Conservation (phyloP, 2,113 vertebrate species). For the Eudyptes chrysolophus region DNA sequence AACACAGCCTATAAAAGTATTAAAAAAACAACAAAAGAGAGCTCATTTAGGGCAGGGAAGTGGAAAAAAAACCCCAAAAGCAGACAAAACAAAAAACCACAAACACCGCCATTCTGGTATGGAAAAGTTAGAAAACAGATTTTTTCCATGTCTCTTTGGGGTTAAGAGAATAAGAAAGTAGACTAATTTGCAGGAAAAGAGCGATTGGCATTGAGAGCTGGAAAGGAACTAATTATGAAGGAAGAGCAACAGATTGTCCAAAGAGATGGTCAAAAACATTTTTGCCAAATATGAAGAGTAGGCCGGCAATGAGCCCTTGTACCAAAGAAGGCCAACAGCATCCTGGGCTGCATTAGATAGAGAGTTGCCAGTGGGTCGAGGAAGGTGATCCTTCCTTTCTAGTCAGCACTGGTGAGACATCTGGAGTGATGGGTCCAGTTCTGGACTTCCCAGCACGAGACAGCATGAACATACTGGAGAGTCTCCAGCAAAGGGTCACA, state of each 20-base stretch:
- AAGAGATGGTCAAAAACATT: neutral
- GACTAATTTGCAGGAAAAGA: neutral
- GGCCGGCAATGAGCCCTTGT: neutral
- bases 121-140: neutral
- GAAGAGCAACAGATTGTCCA: neutral
- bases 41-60: neutral
- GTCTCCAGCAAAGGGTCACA: neutral
- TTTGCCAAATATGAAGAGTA: neutral
- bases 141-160: neutral
- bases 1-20: neutral
- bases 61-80: neutral
- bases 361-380: too few relatives aligned
- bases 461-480: neutral
- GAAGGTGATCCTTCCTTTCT: neutral
- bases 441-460: neutral
- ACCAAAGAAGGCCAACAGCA: neutral
- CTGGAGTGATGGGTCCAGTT: neutral
- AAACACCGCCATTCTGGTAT: accelerated
- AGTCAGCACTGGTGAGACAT: neutral
- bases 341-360: neutral
- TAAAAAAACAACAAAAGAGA: neutral
- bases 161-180: neutral
- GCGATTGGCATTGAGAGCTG: neutral
- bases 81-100: neutral
- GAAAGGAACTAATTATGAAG: neutral